Base-by-base conservation (phyloP, 2,797 vertebrate species). In the Loris lydekkerianus region DNA sequence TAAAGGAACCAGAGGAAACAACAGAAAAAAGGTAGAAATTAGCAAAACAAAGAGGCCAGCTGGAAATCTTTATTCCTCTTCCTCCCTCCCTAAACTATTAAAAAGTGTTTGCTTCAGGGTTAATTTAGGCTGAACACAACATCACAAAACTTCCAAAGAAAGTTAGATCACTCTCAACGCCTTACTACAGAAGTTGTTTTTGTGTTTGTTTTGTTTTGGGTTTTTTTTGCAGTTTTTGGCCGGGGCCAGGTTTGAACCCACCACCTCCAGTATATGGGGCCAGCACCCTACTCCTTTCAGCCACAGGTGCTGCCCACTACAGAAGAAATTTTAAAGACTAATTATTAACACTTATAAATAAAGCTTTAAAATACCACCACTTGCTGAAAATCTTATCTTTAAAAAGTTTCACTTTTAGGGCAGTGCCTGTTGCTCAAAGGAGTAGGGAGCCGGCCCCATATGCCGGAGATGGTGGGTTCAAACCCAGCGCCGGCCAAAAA, bases 81-180 rank as follows among this genome's bases (percentile, higher is more conserved):
- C 63, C 63, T 67, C 14, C 29, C 2, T 14, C 14, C 14, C 10
- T 8, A 49, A 49, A 49, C 46, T 49, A 37, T 5, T 58, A 40
- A 5, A 3, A 40, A 49, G 5, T 61, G 18, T 81, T 27, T 81
- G 43, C 7, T 40, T 77, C 25, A 29, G 17, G 2, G 27, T 80
- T 95, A 96, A 70, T 37, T 94, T 86, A 89, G 34, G 37, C 29
- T 77, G 53, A 94, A 73, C 49, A 89, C 81, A 94, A 81, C 65
- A 96, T 69, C 3, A 86, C 17, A 92, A 94, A 86, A 29, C 40
- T 84, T 87, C 29, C 77, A 75, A 91, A 85, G 60, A 65, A 96
- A 94, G 46, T 27, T 21, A 91, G 25, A 73, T 34, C 61, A 78
- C 27, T 92, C 85, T 80, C 60, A 75, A 70, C 17, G 70, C n/a